These are phyloP conservation scores for Hyperopisus bebe DNA, from an alignment of 2,113 vertebrate species.

Conservation along the genomic window DNA sequence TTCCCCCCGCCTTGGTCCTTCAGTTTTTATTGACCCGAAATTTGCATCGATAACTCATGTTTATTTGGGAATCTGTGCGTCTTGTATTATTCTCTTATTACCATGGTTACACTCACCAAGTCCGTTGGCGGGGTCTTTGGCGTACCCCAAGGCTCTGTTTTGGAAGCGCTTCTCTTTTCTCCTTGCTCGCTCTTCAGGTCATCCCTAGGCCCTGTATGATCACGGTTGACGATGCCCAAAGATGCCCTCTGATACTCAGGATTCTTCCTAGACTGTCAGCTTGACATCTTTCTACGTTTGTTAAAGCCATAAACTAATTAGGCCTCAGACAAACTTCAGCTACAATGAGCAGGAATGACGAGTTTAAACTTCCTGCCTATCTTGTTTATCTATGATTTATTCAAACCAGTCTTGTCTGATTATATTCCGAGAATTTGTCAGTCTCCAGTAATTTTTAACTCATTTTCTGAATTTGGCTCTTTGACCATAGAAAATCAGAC, in stretches of 20 bases:
- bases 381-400: neutral
- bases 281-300: neutral
- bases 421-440: neutral
- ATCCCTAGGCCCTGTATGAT: neutral
- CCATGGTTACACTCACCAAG: neutral
- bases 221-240: neutral
- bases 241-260: neutral
- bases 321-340: neutral
- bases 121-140: neutral
- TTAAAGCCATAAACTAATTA: neutral
- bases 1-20: neutral
- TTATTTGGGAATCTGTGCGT: neutral
- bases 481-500: neutral
- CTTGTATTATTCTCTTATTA: neutral
- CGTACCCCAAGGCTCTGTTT: neutral
- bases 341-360: neutral
- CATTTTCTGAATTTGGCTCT: neutral
- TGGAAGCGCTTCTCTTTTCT: neutral
- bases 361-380: neutral
- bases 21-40: neutral
- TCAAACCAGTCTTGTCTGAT: neutral
- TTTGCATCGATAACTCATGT: neutral
- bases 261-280: neutral
- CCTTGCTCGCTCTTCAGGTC: neutral
- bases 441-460: neutral